phyloP scores from a whole-genome alignment of 2,888 invertebrate genomes.

The Drosophila formosana region DNA sequence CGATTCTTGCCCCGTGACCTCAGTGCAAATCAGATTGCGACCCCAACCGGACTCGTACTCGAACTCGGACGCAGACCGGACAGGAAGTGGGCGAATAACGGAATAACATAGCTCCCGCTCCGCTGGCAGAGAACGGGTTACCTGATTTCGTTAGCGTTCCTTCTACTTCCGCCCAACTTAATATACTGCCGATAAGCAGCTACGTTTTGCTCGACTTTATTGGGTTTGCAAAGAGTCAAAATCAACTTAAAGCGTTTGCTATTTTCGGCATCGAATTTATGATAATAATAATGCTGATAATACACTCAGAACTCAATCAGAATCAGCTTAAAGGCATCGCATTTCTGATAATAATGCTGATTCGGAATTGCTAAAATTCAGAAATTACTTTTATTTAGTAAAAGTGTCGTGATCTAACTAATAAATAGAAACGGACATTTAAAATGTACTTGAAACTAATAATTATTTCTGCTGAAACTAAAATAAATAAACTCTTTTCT shows the following conservation, averaged over 20 bases:
- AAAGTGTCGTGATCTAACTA: too few species aligned
- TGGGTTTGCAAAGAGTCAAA: constrained; percentile 13
- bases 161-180: constrained; percentile 68
- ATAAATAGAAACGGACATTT: too few species aligned
- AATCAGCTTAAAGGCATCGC: not conserved
- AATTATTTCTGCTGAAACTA: too few species aligned
- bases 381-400: too few species aligned
- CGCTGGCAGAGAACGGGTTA: not conserved
- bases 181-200: constrained; percentile 48
- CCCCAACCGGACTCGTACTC: constrained; percentile 7
- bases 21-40: constrained; percentile 54
- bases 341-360: too few species aligned
- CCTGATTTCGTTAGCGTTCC: constrained; percentile 71
- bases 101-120: not conserved
- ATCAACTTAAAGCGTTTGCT: constrained; percentile 2
- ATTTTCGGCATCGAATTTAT: constrained; percentile 6
- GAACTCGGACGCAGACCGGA: constrained; percentile 21
- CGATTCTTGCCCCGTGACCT: constrained; percentile 54
- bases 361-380: too few species aligned
- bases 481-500: too few species aligned
- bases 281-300: constrained; percentile 17
- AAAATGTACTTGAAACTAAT: too few species aligned
- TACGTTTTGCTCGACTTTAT: constrained; percentile 46
- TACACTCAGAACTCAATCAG: not conserved
- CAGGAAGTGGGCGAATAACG: constrained; percentile 47